phyloP scores from a whole-genome alignment of 2,888 invertebrate species.

The Opisthograptis luteolata region DNA sequence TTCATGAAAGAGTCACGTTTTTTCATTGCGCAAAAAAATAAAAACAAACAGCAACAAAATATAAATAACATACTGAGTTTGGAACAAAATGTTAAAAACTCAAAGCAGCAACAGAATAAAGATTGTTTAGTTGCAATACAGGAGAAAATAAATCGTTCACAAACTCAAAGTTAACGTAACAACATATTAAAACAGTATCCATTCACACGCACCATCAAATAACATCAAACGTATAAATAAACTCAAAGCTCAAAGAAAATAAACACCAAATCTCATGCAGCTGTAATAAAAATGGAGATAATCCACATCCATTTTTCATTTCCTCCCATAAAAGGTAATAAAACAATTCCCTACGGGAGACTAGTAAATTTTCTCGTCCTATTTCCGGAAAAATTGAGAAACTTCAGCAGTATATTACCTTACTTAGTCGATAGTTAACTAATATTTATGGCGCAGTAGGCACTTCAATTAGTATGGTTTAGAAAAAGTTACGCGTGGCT shows the following conservation, averaged over 20 bases:
- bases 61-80: no score
- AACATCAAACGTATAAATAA: slow-evolving; percentile 3
- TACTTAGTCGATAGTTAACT: slow-evolving; percentile 20
- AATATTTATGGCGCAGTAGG: slow-evolving; percentile 15
- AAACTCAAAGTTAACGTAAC: no score
- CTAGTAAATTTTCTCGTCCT: slow-evolving; percentile 23
- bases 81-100: no score
- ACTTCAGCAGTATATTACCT: slow-evolving; percentile 21
- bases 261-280: slow-evolving; percentile 19
- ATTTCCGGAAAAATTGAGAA: slow-evolving; percentile 16
- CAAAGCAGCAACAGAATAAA: no score
- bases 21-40: no score
- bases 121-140: no score
- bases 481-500: no score
- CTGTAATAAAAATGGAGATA: slow-evolving; percentile 23
- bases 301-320: slow-evolving; percentile 31
- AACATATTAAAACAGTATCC: no score
- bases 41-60: no score
- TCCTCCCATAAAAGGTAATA: slow-evolving; percentile 24
- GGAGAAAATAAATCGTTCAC: no score
- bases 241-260: slow-evolving; percentile 3
- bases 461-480: no score
- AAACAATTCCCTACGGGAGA: slow-evolving; percentile 28
- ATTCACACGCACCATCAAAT: neutral
- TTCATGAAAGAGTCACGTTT: no score